phyloP scores from a whole-genome alignment of 2,797 vertebrate species.

The Hapalemur alaotrensis region DNA sequence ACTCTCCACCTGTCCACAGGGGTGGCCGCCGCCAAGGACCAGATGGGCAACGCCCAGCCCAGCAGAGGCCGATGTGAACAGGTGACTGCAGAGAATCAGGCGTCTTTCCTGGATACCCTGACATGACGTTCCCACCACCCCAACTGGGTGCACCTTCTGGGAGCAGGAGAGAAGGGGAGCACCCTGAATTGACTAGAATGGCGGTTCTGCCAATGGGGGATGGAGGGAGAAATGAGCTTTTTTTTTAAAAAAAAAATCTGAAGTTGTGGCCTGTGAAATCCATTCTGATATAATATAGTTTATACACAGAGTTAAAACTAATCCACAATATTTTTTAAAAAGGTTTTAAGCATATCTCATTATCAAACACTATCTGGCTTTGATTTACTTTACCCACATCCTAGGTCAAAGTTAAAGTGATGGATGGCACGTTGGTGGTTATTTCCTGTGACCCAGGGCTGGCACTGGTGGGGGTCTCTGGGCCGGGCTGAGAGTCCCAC shows the following conservation, averaged over 20 bases:
- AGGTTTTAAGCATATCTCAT: background rate
- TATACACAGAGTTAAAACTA: background rate
- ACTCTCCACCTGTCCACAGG: background rate
- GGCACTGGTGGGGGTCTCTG: background rate
- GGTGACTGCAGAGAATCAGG: background rate
- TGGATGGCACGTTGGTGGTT: fast-evolving
- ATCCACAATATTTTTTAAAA: background rate
- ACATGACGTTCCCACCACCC: fast-evolving
- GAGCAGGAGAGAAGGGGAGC: background rate
- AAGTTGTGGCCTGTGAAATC: background rate
- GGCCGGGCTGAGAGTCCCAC: background rate
- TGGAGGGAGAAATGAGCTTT: background rate
- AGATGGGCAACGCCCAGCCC: background rate
- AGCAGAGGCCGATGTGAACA: background rate
- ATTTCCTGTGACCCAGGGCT: background rate
- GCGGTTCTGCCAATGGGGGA: background rate
- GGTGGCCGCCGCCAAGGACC: fast-evolving
- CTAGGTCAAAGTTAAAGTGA: background rate
- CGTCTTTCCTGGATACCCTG: background rate
- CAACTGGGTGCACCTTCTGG: background rate
- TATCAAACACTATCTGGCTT: background rate
- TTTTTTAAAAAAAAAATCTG: background rate
- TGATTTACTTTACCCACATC: background rate
- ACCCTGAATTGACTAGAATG: background rate
- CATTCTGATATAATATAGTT: background rate